Percentiles rank a stretch among this genome's conserved stretches.
phyloP scores from a whole-genome alignment of 2,113 vertebrate genomes.

The Etia nguti region DNA sequence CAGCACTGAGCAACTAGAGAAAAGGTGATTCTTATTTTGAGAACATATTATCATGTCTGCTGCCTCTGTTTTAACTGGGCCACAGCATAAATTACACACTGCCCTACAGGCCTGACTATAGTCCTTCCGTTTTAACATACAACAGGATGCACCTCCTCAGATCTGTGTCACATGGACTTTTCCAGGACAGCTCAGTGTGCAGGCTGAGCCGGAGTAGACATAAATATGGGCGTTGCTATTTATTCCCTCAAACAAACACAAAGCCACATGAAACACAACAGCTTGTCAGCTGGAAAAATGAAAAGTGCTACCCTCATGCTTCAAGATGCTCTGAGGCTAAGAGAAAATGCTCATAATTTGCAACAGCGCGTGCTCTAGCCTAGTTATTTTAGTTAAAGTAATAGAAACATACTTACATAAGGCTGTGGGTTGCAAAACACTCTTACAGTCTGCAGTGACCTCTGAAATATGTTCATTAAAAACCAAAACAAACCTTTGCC shows the following conservation, averaged over 20 bases:
- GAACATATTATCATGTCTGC: not conserved
- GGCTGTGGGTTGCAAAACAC: not conserved
- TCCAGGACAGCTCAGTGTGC: slow-evolving; percentile 44
- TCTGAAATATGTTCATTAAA: not conserved
- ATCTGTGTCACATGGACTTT: slow-evolving; percentile 50
- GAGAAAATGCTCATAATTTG: not conserved
- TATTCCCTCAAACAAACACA: slow-evolving; percentile 20
- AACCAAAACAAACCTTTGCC: not conserved
- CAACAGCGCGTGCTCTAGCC: not conserved
- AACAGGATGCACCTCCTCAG: slow-evolving; percentile 49
- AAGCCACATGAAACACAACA: slow-evolving; percentile 42
- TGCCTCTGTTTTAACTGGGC: not conserved
- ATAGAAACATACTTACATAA: not conserved
- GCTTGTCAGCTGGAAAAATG: slow-evolving; percentile 21
- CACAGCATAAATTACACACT: not conserved
- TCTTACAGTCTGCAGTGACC: not conserved
- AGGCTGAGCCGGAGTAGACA: slow-evolving; percentile 41
- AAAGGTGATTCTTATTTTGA: not conserved
- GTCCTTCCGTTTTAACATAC: slow-evolving; percentile 14
- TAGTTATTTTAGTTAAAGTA: not conserved
- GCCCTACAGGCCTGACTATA: not conserved
- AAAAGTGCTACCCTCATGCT: slow-evolving; percentile 10
- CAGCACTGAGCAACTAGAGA: not conserved
- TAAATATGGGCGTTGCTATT: slow-evolving; percentile 50
- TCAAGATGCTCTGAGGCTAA: not conserved